Evolutionary conservation across 2,797 vertebrate species (phyloP), one percentile per base, ranked within the genome.

Genomic region (Microhierax caerulescens): DNA sequence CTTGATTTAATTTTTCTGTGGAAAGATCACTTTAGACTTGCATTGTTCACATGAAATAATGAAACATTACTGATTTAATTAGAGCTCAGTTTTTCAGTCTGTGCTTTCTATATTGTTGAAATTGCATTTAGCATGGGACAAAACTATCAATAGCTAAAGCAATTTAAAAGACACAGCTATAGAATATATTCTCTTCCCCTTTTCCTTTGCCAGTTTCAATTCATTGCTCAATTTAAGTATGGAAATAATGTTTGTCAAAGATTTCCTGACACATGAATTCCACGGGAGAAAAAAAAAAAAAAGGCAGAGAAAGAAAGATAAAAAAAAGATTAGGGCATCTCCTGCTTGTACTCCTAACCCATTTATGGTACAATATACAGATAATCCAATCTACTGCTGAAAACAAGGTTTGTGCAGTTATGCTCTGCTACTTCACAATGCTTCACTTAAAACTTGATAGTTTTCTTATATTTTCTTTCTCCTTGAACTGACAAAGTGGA

Each of bases 31-130:
- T 97, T 90, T 65, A 92, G 94, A 95, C 78, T 72, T 1, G 11
- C 93, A 92, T 97, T 96, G 97, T 98, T 97, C 97, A 86, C 77
- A 81, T 90, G 96, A 97, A 96, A 97, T 95, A 97, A 97, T 96
- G 95, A 91, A 96, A 97, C 28, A 7, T 90, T 97, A 84, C 96
- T 98, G 97, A 98, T 98, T 97, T 97, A 97, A 98, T 98, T 97
- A 97, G 91, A 90, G 82, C 90, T 93, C 64, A 79, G 88, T 94
- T 97, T 95, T 97, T 97, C 95, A 91, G 90, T 41, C 94, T 94
- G 64, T 41, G 53, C 87, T 84, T 93, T 96, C 92, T 92, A 6
- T 86, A 91, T 93, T 92, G 81, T 84, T 78, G 91, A 96, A 97
- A 97, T 97, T 97, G 94, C 96, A 97, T 98, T 98, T 97, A 95